Evolutionary conservation across 2,888 invertebrate genomes (phyloP).

Genomic region (Netelia melanura): DNA sequence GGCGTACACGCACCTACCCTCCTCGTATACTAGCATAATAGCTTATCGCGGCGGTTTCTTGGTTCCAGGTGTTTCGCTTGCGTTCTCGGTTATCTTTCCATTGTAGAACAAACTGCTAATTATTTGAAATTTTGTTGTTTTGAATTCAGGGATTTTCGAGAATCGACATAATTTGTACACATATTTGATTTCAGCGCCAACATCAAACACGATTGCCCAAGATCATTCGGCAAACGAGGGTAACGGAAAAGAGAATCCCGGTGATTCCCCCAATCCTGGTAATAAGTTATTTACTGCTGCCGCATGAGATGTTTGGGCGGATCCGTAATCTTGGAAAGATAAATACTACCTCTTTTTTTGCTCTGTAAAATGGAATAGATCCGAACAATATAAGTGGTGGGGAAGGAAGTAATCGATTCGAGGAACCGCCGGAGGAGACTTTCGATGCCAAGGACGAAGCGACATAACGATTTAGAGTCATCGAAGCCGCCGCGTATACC

Average conservation of each 20-base stretch:
- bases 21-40: too few species aligned
- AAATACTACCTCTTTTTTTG: neutral
- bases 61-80: neutral
- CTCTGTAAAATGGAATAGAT: constrained; percentile 3
- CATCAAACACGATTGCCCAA: constrained; percentile 32
- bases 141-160: too few species aligned
- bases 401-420: constrained; percentile 37
- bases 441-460: constrained; percentile 20
- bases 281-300: constrained; percentile 26
- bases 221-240: constrained; percentile 38
- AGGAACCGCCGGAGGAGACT: constrained; percentile 19
- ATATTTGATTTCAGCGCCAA: constrained; percentile 43
- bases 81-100: too few species aligned
- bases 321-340: too few species aligned
- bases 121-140: too few species aligned
- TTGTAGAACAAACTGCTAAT: too few species aligned
- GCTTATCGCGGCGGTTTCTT: too few species aligned
- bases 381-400: constrained; percentile 27
- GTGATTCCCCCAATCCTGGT: constrained; percentile 52
- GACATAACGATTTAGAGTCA: constrained; percentile 11
- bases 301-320: neutral
- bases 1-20: too few species aligned
- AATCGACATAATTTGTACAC: neutral
- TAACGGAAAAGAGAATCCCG: constrained; percentile 28
- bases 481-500: neutral